Percentiles rank a stretch among this genome's conserved stretches.
Evolutionary conservation across 1,140 invertebrate genomes (phyloP).

Genomic region (Charaxes varanes): DNA sequence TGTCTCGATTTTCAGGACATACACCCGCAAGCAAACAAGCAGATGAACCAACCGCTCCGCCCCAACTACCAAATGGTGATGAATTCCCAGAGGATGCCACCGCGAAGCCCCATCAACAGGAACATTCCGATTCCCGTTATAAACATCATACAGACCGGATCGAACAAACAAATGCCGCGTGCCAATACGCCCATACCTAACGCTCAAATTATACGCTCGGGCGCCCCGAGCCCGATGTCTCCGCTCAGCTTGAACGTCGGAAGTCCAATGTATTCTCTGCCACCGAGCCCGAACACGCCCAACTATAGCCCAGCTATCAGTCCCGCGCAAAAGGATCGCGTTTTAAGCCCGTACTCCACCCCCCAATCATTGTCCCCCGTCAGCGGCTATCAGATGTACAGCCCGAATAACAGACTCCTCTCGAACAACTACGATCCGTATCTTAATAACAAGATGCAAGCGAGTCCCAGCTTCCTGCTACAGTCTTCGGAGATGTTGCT

Average conservation of each 20-base stretch:
- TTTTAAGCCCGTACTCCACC: slow-evolving; percentile 54
- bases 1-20: slow-evolving; percentile 55
- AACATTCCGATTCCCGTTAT: slow-evolving; percentile 50
- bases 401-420: slow-evolving; percentile 38
- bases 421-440: slow-evolving; percentile 58
- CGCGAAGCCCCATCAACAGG: slow-evolving; percentile 18
- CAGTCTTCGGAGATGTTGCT: slow-evolving; percentile 41
- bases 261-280: slow-evolving; percentile 55
- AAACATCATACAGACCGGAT: slow-evolving; percentile 40
- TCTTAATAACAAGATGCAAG: slow-evolving; percentile 51
- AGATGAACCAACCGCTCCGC: slow-evolving; percentile 25
- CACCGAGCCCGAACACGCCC: slow-evolving; percentile 46
- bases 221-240: slow-evolving; percentile 39
- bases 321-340: slow-evolving; percentile 45
- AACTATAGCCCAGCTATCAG: slow-evolving; percentile 51
- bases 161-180: slow-evolving; percentile 33
- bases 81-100: slow-evolving; percentile 27
- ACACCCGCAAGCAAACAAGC: slow-evolving; percentile 20
- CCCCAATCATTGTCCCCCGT: slow-evolving; percentile 55
- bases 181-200: slow-evolving; percentile 24
- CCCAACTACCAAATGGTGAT: slow-evolving; percentile 35
- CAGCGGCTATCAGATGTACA: slow-evolving; percentile 48
- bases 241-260: slow-evolving; percentile 50
- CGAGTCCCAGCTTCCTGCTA: slow-evolving; percentile 43
- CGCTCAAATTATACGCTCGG: slow-evolving; percentile 21